Base-by-base conservation (phyloP, 1,140 invertebrate genomes). In the Acromyrmex charruanus region DNA sequence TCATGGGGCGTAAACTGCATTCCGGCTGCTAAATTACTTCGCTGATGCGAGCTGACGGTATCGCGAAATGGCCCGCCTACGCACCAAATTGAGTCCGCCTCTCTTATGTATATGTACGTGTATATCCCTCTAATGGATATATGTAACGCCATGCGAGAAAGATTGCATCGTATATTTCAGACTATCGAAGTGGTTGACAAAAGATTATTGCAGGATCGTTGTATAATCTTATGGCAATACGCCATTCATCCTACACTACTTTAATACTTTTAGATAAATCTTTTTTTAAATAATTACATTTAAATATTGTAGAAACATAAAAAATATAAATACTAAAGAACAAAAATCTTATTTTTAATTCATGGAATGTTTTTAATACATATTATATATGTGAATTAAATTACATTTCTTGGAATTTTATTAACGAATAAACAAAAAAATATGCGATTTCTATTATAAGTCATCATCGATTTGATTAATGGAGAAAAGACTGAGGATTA, bases 1-100 rank as follows among this genome's bases (percentile, higher is more conserved):
- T 90, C 90, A 88, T 74, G 59, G 81, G 82, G 86, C 87, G 81
- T 90, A 90, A 88, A 90, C 75, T 65, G 75, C 55, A 71, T 79
- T 85, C 77, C 55, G 89, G 72, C 77, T 25, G 68, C 59, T 88
- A 88, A 91, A 91, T 88, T 91, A 90, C 66, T 75, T 80, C 39
- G 77, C 66, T 72, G 89, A 90, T 90, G 88, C 31, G 69, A 49
- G 72, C 39, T 68, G 79, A 84, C 89, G 69, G 65, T 72, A 90
- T 25, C 58, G 53, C 49, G 14, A 68, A 66, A 58, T 66, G 35
- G 21, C 28, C 68, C 89, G 81, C 89, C 89, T 88, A 91, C 89
- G 61, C 86, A 25, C 6, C 21, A 59, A 80, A 84, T 51, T 74
- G 49, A n/a, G 31, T 85, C 68, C 28, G 58, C 35, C 59, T 59